Base-by-base conservation (phyloP, 2,113 vertebrate species). In the Dermatemys mawii region DNA sequence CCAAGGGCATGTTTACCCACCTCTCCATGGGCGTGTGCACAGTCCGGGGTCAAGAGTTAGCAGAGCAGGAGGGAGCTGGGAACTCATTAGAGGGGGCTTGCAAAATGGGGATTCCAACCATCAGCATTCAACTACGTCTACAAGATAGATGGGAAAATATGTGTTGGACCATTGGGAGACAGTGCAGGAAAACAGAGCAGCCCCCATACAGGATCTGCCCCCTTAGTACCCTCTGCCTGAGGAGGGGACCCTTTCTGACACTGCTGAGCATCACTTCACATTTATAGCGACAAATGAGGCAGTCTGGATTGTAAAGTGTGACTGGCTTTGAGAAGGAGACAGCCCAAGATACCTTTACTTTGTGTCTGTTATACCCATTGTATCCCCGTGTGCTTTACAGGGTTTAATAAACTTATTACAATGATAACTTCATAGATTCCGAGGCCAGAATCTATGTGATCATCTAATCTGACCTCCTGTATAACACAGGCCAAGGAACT, bases 41-140 rank as follows among this genome's bases (percentile, higher is more conserved):
- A 41, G 22, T 22, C 5, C 22, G 7, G 38, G 26, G 38, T 60
- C 12, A 0, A 0, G 27, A 14, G 24, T 0, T 0, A 44, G 16
- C 24, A 27, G 0, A 60, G 51, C 83, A 24, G 46, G 6, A 46
- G 26, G 3, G 60, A 67, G 35, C 67, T 49, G 26, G 35, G 29
- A 81, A 51, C 35, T 10, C 50, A 26, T 48, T 49, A 48, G 38
- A 75, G 16, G 35, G 32, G 35, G 60, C 60, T n/a, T 67, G 35
- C 32, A 67, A n/a, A 67, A n/a, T 67, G 60, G 32, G 60, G n/a
- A n/a, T n/a, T 35, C 35, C 14, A 35, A 19, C 60, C 16, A 67
- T 67, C 35, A 8, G 14, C 35, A n/a, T n/a, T n/a, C 60, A n/a
- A 5, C 60, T 67, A 8, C 16, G 63, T 51, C 83, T 81, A 82